Percentiles rank a stretch among this genome's conserved stretches.
Evolutionary conservation across 2,113 vertebrate genomes (phyloP).

Genomic region (Phyllopteryx taeniolatus): DNA sequence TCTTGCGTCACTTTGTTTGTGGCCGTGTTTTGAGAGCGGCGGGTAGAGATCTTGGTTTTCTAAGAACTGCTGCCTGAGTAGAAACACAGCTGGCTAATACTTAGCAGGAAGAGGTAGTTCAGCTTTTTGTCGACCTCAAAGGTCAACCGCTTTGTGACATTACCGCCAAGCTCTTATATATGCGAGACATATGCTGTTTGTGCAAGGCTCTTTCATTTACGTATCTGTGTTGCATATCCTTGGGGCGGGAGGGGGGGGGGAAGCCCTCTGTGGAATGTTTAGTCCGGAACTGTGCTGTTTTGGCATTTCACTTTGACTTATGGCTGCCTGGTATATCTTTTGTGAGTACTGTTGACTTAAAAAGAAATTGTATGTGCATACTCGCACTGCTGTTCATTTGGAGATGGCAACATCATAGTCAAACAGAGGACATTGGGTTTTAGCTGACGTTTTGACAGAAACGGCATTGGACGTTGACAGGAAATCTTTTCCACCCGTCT

Average conservation of each 20-base stretch:
- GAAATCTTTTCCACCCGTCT: constrained; percentile 23
- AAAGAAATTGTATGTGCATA: constrained; percentile 45
- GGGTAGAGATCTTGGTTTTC: constrained; percentile 13
- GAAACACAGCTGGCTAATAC: constrained; percentile 51
- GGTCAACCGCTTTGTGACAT: constrained; percentile 32
- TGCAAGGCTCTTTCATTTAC: constrained; percentile 7
- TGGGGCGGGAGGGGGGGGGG: constrained; percentile 13
- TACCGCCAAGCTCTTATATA: background rate
- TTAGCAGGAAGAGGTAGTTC: constrained; percentile 46
- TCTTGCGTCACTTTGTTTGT: constrained; percentile 8
- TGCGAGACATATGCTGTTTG: constrained; percentile 20
- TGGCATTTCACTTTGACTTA: constrained; percentile 50
- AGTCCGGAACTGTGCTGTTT: constrained; percentile 35
- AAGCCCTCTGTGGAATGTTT: constrained; percentile 42
- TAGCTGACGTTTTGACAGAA: constrained; percentile 17
- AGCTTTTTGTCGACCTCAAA: constrained; percentile 38
- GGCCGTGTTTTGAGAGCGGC: background rate
- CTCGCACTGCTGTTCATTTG: constrained; percentile 49
- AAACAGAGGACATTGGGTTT: background rate
- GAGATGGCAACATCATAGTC: constrained; percentile 31
- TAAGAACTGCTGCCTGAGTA: constrained; percentile 21
- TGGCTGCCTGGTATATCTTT: constrained; percentile 42
- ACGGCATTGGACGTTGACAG: constrained; percentile 13
- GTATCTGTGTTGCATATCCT: background rate
- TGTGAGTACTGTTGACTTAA: constrained; percentile 61